phyloP scores from a whole-genome alignment of 1,140 invertebrate species.

The Gyrodactylus bullatarudis region DNA sequence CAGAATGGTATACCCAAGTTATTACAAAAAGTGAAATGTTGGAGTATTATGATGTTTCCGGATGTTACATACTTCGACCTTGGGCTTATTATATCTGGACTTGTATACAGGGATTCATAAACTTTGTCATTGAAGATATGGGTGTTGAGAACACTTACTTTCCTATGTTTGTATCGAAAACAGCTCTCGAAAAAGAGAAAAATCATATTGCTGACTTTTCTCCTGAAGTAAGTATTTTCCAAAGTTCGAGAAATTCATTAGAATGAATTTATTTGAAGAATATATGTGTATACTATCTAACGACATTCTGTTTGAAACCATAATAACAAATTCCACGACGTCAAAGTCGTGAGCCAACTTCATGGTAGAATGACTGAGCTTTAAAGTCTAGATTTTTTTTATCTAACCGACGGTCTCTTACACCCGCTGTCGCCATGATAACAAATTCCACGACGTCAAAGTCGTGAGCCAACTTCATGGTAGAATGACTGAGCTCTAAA shows the following conservation, averaged over 20 bases:
- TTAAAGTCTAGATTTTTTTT: too few relatives aligned
- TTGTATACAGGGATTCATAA: constrained; percentile 50
- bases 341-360: too few relatives aligned
- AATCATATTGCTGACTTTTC: constrained; percentile 85
- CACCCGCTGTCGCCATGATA: too few relatives aligned
- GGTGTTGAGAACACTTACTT: constrained; percentile 92
- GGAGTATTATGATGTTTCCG: constrained; percentile 94
- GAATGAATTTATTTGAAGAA: background rate
- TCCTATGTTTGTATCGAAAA: constrained; percentile 72
- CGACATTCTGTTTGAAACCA: background rate
- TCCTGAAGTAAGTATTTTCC: constrained; percentile 39
- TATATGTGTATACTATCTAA: too few relatives aligned
- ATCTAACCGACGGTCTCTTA: too few relatives aligned
- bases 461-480: too few relatives aligned
- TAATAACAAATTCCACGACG: background rate
- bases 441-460: too few relatives aligned
- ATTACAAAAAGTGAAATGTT: constrained; percentile 93
- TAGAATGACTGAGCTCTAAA: too few relatives aligned
- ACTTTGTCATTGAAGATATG: constrained; percentile 49
- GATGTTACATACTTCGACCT: constrained; percentile 81
- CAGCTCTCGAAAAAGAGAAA: constrained; percentile 69
- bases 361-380: too few relatives aligned
- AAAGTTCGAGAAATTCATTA: constrained; percentile 23
- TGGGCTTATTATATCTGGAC: constrained; percentile 95
- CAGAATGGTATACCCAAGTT: constrained; percentile 88